A percentile compares a stretch with the other conserved stretches of the same genome.
These are phyloP conservation scores for Triops cancriformis DNA, from an alignment of 1,140 invertebrate species.

Conservation along the genomic window DNA sequence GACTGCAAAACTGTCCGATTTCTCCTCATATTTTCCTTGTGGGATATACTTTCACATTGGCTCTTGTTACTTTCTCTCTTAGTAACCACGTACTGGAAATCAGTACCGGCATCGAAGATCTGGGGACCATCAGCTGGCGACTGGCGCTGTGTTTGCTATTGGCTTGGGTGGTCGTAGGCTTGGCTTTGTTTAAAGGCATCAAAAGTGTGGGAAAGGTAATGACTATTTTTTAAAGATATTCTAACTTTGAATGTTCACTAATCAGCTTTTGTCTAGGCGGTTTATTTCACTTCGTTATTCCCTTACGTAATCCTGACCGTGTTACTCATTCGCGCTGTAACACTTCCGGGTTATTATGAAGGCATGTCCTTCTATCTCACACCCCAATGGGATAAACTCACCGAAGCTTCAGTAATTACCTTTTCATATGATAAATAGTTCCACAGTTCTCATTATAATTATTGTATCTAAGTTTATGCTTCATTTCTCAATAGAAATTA, in stretches of 20 bases:
- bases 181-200: slow-evolving; percentile 71
- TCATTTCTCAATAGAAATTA: too few relatives aligned
- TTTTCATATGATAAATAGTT: background rate
- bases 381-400: slow-evolving; percentile 68
- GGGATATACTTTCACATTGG: background rate
- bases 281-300: slow-evolving; percentile 76
- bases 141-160: slow-evolving; percentile 59
- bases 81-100: slow-evolving; percentile 65
- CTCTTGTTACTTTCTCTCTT: slow-evolving; percentile 30
- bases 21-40: background rate
- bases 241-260: slow-evolving; percentile 15
- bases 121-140: slow-evolving; percentile 58
- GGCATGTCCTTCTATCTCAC: slow-evolving; percentile 76
- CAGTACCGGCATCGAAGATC: slow-evolving; percentile 61
- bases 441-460: too few relatives aligned
- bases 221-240: slow-evolving; percentile 19
- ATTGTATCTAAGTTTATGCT: too few relatives aligned
- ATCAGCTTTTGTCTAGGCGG: slow-evolving; percentile 46
- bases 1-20: background rate
- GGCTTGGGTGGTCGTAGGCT: slow-evolving; percentile 71
- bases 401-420: slow-evolving; percentile 46
- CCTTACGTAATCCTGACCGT: slow-evolving; percentile 75
- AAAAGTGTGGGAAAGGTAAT: slow-evolving; percentile 69
- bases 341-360: slow-evolving; percentile 63
- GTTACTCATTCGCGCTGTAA: slow-evolving; percentile 68